Base-by-base conservation (phyloP, 2,113 vertebrate genomes). In the Dipodomys ordii region DNA sequence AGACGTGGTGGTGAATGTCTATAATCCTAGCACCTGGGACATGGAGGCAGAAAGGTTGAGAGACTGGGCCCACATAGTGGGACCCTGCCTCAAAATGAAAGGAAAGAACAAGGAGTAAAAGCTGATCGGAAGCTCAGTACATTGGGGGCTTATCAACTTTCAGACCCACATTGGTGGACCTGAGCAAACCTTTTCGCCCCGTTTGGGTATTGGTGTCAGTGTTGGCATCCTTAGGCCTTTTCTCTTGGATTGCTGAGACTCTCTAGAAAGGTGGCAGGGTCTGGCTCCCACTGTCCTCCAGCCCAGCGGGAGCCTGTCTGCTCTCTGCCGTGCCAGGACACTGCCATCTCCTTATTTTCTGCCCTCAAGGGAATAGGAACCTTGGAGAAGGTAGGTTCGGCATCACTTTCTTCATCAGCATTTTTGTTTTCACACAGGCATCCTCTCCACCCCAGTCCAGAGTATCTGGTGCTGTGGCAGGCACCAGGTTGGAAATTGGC, bases 251-350 rank as follows among this genome's bases (percentile, higher is more conserved):
- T 22, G 20, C 25, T 76, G 16, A 57, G 72, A 53, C 64, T 85
- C 76, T 49, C 11, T 25, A 25, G 85, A 84, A 69, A 72, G 28
- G 65, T 72, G 92, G 64, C 23, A 62, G 23, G 16, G 11, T 65
- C 78, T 81, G 35, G 25, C 77, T 71, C 13, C 32, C 49, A 13
- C 11, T 71, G 32, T 73, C 82, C 44, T 69, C 27, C n/a, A 91
- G n/a, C 22, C 67, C 84, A 20, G 2, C 12, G 28, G 28, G 27
- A 15, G 0, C 35, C 57, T 89, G 88, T 74, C 88, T 74, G 19
- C 30, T 71, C n/a, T n/a, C n/a, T 35, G 1, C 23, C 3, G 60
- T 68, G 4, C 71, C 15, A 1, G 39, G 30, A 0, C 0, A 8
- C 49, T 35, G 18, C 72, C 15, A n/a, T 20, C 86, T n/a, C 49